Evolutionary conservation across 1,140 invertebrate species (phyloP).

Genomic region (Oreohelix idahoensis): DNA sequence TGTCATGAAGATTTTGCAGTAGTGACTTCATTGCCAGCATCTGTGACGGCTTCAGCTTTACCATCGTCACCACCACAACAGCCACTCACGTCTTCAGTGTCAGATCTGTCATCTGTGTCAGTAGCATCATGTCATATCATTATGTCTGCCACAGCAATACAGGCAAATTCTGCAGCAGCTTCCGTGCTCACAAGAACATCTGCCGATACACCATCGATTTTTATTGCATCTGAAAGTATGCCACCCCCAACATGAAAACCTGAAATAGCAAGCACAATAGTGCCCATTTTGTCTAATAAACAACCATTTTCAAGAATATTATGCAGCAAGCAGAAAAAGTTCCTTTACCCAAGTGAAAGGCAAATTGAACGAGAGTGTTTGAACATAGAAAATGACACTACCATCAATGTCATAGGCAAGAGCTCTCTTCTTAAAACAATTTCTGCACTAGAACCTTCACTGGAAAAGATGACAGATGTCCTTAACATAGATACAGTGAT

Average conservation of each 20-base stretch:
- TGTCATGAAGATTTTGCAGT: background rate
- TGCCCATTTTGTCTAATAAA: background rate
- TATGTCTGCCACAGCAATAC: too few species aligned
- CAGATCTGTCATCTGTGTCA: too few species aligned
- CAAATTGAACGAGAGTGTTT: background rate
- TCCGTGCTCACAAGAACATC: too few species aligned
- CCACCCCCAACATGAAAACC: background rate
- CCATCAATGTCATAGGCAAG: background rate
- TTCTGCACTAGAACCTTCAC: background rate
- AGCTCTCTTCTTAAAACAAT: background rate
- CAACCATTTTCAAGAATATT: background rate
- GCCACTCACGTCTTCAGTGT: too few species aligned
- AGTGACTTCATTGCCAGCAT: background rate
- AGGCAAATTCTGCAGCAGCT: too few species aligned
- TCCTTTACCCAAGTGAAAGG: background rate
- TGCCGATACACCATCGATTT: too few species aligned
- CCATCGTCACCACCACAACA: background rate
- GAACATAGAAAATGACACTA: background rate
- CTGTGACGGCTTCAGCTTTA: background rate
- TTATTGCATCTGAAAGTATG: too few species aligned
- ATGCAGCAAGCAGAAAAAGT: background rate
- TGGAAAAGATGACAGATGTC: background rate
- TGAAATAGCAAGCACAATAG: too few species aligned
- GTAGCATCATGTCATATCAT: too few species aligned
- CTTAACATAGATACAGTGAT: background rate